Base-by-base conservation (phyloP, 2,888 invertebrate species). In the Andrena praecox region DNA sequence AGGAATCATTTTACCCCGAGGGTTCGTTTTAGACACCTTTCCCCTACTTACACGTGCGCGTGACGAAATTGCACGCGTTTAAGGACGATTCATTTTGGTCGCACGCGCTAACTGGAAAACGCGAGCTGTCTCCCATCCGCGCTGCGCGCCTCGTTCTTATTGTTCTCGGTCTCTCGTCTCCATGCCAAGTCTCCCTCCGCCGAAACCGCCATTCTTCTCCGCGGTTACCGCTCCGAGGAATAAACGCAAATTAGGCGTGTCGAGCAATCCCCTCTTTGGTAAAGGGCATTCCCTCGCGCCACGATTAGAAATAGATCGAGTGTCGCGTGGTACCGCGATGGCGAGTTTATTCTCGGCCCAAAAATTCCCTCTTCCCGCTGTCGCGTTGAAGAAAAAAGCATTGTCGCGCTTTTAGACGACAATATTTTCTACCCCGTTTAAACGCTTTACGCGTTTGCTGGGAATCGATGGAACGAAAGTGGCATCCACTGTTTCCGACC, bases 161-260 rank as follows among this genome's bases (percentile, higher is more conserved):
- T 84, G 67, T 72, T 75, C 59, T 31, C 52, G 68, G 31, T 63
- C 54, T 70, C 54, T 67, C 69, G 60, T 79, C 71, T 77, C 77
- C 73, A 63, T 80, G 80, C 81, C 87, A 85, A 84, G 62, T 82
- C 63, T 76, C 80, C 74, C 60, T 80, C 59, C 66, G 8, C 33
- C 72, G 2, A 35, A 54, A 54, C 62, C 54, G 70, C 75, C 84
- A 74, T 85, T 87, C 80, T 84, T 84, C 78, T 68, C 70, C 16
- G 60, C 35, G 27, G 66, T 59, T 62, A 54, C 50, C 29, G 60
- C 80, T 81, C 68, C 54, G 78, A 27, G 82, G 72, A 87, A 84
- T 82, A 82, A 75, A 85, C 84, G 78, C 80, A 84, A 89, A 89
- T 88, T 87, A 84, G 78, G 72, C 82, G 83, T 75, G 82, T 82